These are phyloP conservation scores for Hippoglossus hippoglossus DNA, from an alignment of 2,797 vertebrate species.

Conservation along the genomic window DNA sequence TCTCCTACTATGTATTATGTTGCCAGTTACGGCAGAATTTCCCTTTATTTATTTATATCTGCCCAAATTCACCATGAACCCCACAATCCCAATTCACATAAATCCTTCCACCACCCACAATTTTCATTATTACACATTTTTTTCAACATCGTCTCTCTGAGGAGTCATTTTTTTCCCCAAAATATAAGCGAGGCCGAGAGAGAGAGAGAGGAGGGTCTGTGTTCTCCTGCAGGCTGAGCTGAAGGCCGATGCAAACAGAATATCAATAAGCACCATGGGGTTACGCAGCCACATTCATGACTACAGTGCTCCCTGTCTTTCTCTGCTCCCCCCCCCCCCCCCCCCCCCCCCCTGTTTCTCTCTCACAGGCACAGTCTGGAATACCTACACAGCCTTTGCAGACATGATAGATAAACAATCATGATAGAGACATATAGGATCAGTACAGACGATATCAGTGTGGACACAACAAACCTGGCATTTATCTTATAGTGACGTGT, in stretches of 20 bases:
- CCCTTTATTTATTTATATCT: background rate
- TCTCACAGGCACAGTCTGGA: background rate
- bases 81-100: background rate
- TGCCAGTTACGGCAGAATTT: background rate
- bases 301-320: conserved; percentile 12
- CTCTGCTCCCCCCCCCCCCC: background rate
- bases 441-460: background rate
- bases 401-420: conserved; percentile 9
- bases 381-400: conserved; percentile 4
- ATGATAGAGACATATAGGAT: background rate
- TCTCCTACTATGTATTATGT: background rate
- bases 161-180: conserved; percentile 31
- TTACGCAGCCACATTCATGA: conserved; percentile 41
- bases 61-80: conserved; percentile 8
- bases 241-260: conserved; percentile 66
- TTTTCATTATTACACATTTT: conserved; percentile 32
- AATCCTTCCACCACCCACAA: conserved; percentile 1
- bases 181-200: conserved; percentile 6
- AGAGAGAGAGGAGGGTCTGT: conserved; percentile 43
- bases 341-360: background rate
- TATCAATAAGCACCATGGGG: conserved; percentile 64
- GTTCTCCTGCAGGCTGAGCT: conserved; percentile 52
- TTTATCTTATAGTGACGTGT: conserved; percentile 14
- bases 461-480: conserved; percentile 16
- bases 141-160: conserved; percentile 23